These are phyloP conservation scores for Sphecodes monilicornis DNA, from an alignment of 2,888 invertebrate genomes.

Conservation along the genomic window DNA sequence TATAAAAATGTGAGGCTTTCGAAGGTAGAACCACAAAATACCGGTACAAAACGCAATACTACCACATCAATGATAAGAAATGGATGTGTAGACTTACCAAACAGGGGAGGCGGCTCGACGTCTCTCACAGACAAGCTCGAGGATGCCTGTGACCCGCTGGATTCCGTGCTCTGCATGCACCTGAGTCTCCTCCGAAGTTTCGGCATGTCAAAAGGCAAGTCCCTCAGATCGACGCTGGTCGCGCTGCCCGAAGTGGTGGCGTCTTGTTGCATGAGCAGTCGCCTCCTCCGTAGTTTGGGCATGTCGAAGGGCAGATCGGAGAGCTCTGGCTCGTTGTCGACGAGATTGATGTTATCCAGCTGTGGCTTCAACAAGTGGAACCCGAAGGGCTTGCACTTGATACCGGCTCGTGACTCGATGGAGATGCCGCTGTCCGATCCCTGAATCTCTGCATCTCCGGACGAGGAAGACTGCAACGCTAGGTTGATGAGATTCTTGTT, in stretches of 20 bases:
- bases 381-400: slow-evolving; percentile 89
- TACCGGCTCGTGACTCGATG: slow-evolving; percentile 92
- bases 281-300: slow-evolving; percentile 92
- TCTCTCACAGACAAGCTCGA: slow-evolving; percentile 93
- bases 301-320: slow-evolving; percentile 95
- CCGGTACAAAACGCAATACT: not conserved
- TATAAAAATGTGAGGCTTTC: no score
- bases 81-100: slow-evolving; percentile 84
- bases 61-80: not conserved
- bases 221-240: slow-evolving; percentile 91
- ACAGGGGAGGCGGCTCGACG: slow-evolving; percentile 86
- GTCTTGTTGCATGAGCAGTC: slow-evolving; percentile 88
- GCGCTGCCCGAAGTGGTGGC: slow-evolving; percentile 90
- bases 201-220: slow-evolving; percentile 96
- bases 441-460: slow-evolving; percentile 91
- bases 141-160: slow-evolving; percentile 91
- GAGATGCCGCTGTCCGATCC: slow-evolving; percentile 96
- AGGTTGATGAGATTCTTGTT: slow-evolving; percentile 91
- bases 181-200: slow-evolving; percentile 92
- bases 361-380: slow-evolving; percentile 87
- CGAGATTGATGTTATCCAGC: slow-evolving; percentile 84
- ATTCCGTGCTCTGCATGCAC: slow-evolving; percentile 88
- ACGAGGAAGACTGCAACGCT: slow-evolving; percentile 88
- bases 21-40: no score
- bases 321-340: slow-evolving; percentile 87